Percentiles rank a stretch among this genome's conserved stretches.
phyloP scores from a whole-genome alignment of 64 coral and sea anemone genomes.

The Stichodactyla helianthus region DNA sequence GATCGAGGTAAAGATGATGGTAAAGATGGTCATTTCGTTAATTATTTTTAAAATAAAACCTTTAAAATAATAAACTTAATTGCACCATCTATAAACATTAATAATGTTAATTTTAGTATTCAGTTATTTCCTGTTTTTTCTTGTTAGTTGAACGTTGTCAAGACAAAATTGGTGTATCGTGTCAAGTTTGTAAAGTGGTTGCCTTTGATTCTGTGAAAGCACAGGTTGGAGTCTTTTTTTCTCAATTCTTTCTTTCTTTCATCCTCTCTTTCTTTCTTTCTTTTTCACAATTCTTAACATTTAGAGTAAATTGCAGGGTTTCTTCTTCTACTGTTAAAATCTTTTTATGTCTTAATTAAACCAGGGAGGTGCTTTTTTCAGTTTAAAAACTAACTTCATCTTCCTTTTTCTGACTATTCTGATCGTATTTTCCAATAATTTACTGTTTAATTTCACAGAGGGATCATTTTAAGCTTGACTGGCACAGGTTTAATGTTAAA shows the following conservation, averaged over 20 bases:
- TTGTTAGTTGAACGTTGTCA: neutral
- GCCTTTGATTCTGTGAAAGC: conserved; percentile 45
- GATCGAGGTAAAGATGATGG: neutral
- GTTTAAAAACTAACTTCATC: too few relatives aligned
- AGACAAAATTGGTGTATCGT: conserved; percentile 48
- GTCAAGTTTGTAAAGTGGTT: conserved; percentile 33
- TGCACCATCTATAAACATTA: too few relatives aligned
- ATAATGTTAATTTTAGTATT: too few relatives aligned
- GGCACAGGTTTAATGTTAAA: conserved; percentile 95
- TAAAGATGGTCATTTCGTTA: neutral
- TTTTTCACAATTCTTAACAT: neutral
- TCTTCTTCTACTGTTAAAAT: too few relatives aligned
- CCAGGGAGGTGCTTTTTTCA: too few relatives aligned
- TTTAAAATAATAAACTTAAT: too few relatives aligned
- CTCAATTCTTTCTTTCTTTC: neutral
- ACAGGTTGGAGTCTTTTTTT: conserved; percentile 16
- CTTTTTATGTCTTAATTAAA: too few relatives aligned
- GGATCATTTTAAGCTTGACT: conserved; percentile 95
- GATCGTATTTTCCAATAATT: neutral
- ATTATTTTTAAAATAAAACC: neutral
- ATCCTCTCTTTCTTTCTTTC: neutral
- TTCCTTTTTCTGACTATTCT: neutral
- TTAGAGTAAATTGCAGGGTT: too few relatives aligned
- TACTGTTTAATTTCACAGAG: conserved; percentile 39
- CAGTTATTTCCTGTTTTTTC: neutral